Evolutionary conservation across 1,140 invertebrate genomes (phyloP).

Genomic region (Macrostomum lignano): DNA sequence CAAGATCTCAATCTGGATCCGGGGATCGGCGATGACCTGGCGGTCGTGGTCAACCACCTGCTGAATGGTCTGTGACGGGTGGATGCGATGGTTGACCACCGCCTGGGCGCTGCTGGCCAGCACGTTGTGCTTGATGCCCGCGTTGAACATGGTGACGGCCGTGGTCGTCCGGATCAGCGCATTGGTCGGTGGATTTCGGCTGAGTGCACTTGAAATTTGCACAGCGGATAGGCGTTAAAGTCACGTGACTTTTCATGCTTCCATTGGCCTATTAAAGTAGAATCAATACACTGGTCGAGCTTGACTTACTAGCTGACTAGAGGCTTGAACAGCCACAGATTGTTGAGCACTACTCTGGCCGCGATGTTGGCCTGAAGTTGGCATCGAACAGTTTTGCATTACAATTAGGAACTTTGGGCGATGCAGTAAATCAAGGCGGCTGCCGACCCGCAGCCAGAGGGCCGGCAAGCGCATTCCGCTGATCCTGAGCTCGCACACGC

Average conservation of each 20-base stretch:
- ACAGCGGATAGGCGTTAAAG: neutral
- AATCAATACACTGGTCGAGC: too few relatives aligned
- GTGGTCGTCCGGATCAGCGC: slow-evolving; percentile 32
- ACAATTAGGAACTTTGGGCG: too few relatives aligned
- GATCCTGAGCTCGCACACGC: too few relatives aligned
- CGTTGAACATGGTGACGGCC: slow-evolving; percentile 31
- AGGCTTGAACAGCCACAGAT: too few relatives aligned
- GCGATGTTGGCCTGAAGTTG: too few relatives aligned
- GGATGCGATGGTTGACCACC: slow-evolving; percentile 32
- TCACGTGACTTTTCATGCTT: neutral
- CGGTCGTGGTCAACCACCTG: slow-evolving; percentile 30
- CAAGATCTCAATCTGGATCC: slow-evolving; percentile 23
- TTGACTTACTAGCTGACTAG: too few relatives aligned
- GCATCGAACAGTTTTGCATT: too few relatives aligned
- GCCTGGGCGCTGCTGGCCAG: slow-evolving; percentile 21
- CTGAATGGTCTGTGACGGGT: slow-evolving; percentile 29
- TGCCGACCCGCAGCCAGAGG: too few relatives aligned
- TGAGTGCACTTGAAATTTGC: slow-evolving; percentile 7
- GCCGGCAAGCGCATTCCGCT: too few relatives aligned
- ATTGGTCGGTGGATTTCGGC: slow-evolving; percentile 21
- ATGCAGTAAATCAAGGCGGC: too few relatives aligned
- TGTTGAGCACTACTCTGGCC: too few relatives aligned
- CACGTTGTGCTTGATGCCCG: slow-evolving; percentile 27
- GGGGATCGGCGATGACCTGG: slow-evolving; percentile 28
- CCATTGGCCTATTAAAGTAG: too few relatives aligned